A percentile compares a stretch with the other conserved stretches of the same genome.
Evolutionary conservation across 2,113 vertebrate genomes (phyloP).

Genomic region (Petroica traversi): DNA sequence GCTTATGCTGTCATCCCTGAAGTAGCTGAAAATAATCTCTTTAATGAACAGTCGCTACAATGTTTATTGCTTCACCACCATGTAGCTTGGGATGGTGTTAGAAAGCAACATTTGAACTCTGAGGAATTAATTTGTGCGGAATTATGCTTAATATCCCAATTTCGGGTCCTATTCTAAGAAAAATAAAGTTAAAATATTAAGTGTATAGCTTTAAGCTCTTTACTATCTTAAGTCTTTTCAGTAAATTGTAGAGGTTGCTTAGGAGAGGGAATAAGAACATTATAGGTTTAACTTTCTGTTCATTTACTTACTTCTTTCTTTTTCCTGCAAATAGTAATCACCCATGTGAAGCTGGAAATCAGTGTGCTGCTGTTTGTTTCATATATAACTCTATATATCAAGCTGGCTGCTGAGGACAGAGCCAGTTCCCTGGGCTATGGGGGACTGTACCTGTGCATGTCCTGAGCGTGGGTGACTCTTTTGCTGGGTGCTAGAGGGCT

Average conservation of each 20-base stretch:
- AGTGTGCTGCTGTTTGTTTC: not conserved
- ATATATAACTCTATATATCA: not conserved
- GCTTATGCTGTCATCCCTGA: conserved; percentile 40
- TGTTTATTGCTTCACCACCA: not conserved
- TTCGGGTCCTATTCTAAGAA: not conserved
- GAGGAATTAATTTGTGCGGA: not conserved
- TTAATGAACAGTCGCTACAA: not conserved
- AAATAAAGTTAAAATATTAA: not conserved
- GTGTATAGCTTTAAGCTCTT: not conserved
- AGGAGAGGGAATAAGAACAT: not conserved
- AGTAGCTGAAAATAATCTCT: conserved; percentile 56
- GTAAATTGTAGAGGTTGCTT: not conserved
- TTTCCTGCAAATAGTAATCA: not conserved
- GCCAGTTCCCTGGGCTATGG: fast-evolving
- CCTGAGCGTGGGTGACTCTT: not conserved
- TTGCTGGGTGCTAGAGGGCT: not conserved
- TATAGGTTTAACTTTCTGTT: not conserved
- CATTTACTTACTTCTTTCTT: not conserved
- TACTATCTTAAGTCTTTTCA: not conserved
- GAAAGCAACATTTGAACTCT: not conserved
- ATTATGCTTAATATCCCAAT: not conserved
- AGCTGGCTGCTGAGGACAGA: not conserved
- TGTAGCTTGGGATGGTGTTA: not conserved
- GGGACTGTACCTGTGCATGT: fast-evolving
- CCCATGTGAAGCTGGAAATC: not conserved